These are phyloP conservation scores for Percina caprodes DNA, from an alignment of 2,113 vertebrate species.

Conservation along the genomic window DNA sequence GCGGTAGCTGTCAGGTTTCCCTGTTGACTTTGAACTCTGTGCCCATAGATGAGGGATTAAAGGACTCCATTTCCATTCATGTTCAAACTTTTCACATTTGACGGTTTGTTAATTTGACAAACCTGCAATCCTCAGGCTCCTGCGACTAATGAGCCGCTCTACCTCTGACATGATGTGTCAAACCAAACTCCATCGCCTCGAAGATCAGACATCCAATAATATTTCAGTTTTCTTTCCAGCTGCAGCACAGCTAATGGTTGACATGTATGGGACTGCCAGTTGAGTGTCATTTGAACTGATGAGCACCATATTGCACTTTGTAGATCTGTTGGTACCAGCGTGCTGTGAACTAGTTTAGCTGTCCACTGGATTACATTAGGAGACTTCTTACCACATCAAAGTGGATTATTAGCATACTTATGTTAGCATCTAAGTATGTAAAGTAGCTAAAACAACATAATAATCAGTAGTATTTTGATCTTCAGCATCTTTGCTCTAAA, in stretches of 20 bases:
- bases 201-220: background rate
- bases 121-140: background rate
- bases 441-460: background rate
- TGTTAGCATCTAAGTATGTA: background rate
- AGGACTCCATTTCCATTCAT: background rate
- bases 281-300: background rate
- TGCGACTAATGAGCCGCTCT: background rate
- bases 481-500: background rate
- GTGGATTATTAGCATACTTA: background rate
- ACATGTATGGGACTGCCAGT: background rate
- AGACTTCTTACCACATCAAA: background rate
- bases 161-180: slow-evolving; percentile 1
- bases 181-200: background rate
- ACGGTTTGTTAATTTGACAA: background rate
- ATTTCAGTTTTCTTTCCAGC: background rate
- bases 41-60: background rate
- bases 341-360: background rate
- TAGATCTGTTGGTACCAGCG: background rate
- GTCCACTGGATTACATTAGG: background rate
- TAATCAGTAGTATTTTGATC: background rate
- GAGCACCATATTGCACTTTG: background rate
- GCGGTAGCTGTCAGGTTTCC: background rate
- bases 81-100: background rate
- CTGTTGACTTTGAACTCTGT: background rate
- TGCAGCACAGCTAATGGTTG: background rate